Percentiles rank a stretch among this genome's conserved stretches.
Conservation (phyloP, 2,888 invertebrate species). For the Netelia inedita region DNA sequence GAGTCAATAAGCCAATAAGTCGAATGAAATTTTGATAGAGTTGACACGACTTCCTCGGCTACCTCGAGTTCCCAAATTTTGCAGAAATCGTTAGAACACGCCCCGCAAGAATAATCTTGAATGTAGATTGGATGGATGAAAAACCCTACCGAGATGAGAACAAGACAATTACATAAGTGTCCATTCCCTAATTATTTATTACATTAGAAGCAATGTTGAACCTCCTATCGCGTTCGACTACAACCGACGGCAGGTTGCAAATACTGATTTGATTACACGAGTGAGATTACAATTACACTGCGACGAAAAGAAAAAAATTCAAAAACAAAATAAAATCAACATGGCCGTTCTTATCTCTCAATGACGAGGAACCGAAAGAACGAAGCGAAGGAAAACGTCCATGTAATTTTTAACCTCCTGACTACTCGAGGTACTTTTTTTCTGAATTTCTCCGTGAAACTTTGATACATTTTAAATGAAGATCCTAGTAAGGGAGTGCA, state of each 20-base stretch:
- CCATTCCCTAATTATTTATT: not conserved
- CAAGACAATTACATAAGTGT: not conserved
- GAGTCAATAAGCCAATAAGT: too few relatives aligned
- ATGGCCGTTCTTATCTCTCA: conserved; percentile 29
- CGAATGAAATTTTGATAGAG: too few relatives aligned
- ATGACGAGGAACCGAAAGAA: not conserved
- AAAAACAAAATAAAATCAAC: conserved; percentile 11
- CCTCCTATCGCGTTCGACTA: not conserved
- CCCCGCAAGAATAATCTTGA: not conserved
- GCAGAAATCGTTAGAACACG: not conserved
- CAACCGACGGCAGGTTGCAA: not conserved
- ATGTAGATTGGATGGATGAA: not conserved
- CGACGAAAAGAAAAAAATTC: not conserved
- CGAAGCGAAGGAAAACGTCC: not conserved
- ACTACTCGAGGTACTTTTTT: too few relatives aligned
- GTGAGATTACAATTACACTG: not conserved
- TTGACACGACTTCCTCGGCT: too few relatives aligned
- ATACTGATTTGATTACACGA: conserved; percentile 9
- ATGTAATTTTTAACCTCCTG: too few relatives aligned
- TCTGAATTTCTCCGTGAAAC: too few relatives aligned
- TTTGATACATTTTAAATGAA: too few relatives aligned
- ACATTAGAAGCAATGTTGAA: too few relatives aligned
- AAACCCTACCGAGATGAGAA: not conserved
- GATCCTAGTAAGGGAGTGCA: too few relatives aligned
- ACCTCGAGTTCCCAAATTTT: too few relatives aligned